These are phyloP conservation scores for Gymnoscopelus microlampas DNA, from an alignment of 2,797 vertebrate genomes.

Conservation along the genomic window DNA sequence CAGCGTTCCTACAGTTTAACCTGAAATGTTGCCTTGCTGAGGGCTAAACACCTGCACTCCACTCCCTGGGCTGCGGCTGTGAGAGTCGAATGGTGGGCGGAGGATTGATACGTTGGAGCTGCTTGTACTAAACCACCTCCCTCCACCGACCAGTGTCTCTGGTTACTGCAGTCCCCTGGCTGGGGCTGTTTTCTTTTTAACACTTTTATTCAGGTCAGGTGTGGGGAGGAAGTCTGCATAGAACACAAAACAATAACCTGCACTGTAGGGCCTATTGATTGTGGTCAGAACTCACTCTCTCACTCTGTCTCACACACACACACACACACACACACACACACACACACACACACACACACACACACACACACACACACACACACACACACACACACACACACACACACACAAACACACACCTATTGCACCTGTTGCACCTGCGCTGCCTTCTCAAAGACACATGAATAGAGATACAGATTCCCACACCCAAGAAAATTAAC, in stretches of 20 bases:
- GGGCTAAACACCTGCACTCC: conserved; percentile 79
- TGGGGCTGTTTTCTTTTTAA: conserved; percentile 48
- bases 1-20: conserved; percentile 75
- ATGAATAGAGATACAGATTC: conserved; percentile 69
- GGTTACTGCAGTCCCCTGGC: conserved; percentile 67
- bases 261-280: conserved; percentile 55
- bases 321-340: conserved; percentile 46
- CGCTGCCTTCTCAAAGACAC: conserved; percentile 45
- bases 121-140: conserved; percentile 42
- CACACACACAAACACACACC: conserved; percentile 7
- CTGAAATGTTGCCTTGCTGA: conserved; percentile 77
- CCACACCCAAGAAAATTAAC: conserved; percentile 74
- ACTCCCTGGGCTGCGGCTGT: conserved; percentile 39
- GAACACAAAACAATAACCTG: conserved; percentile 73
- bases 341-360: conserved; percentile 34
- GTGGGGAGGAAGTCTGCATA: conserved; percentile 59
- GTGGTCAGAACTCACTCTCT: conserved; percentile 57
- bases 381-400: conserved; percentile 30
- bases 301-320: conserved; percentile 48
- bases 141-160: conserved; percentile 60
- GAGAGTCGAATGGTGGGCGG: conserved; percentile 15
- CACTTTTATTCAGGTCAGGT: conserved; percentile 64
- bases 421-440: conserved; percentile 73
- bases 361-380: conserved; percentile 48
- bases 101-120: conserved; percentile 23